These are phyloP conservation scores for Cynopterus brachyotis DNA, from an alignment of 2,113 vertebrate genomes.

Conservation along the genomic window DNA sequence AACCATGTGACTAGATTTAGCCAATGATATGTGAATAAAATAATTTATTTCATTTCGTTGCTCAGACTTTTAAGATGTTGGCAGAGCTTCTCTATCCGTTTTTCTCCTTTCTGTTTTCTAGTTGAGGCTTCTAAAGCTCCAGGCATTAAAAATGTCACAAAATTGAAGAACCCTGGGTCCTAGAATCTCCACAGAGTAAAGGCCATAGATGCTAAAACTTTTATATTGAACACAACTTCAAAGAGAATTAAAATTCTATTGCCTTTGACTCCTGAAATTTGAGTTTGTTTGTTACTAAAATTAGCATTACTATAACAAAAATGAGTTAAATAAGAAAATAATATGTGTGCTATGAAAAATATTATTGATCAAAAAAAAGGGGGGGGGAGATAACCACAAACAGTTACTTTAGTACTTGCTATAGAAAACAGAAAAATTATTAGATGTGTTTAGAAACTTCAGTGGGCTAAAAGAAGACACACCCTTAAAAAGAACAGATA, in stretches of 20 bases:
- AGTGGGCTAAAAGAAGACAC: neutral
- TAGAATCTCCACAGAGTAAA: neutral
- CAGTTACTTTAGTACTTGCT: neutral
- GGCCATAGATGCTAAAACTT: neutral
- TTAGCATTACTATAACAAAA: neutral
- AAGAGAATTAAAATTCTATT: neutral
- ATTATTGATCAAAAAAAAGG: neutral
- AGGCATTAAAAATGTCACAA: neutral
- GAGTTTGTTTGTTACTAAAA: neutral
- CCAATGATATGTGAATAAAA: neutral
- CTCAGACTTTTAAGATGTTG: neutral
- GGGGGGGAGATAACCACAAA: neutral
- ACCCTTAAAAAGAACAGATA: neutral
- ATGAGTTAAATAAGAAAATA: neutral
- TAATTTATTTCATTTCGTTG: neutral
- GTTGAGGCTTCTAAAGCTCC: neutral
- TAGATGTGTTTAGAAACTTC: neutral
- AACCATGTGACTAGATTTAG: neutral
- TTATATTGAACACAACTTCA: neutral
- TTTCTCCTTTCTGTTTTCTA: neutral
- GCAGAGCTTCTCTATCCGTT: neutral
- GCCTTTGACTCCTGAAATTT: neutral
- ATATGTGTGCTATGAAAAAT: neutral
- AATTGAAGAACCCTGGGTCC: neutral
- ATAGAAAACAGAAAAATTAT: neutral